A percentile compares a stretch with the other conserved stretches of the same genome.
These are phyloP conservation scores for Rhamphomyia laevipes DNA, from an alignment of 2,888 invertebrate genomes.

Conservation along the genomic window DNA sequence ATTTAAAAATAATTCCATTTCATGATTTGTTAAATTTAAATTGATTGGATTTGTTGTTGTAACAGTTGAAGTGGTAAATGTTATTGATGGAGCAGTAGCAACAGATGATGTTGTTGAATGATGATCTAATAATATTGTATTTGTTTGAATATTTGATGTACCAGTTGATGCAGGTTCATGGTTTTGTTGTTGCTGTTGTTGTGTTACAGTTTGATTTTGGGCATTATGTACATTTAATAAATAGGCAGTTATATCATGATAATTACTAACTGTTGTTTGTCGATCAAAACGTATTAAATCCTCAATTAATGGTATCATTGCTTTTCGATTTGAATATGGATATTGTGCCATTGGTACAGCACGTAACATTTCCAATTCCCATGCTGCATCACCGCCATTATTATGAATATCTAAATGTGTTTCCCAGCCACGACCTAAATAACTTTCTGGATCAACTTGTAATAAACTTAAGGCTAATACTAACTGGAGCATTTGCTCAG, in stretches of 20 bases:
- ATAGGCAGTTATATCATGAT: constrained; percentile 46
- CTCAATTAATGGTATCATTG: constrained; percentile 37
- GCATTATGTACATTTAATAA: constrained; percentile 44
- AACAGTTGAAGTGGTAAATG: constrained; percentile 26
- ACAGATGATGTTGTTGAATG: not conserved
- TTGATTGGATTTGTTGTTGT: constrained; percentile 13
- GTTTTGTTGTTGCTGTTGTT: constrained; percentile 1
- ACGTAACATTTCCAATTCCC: constrained; percentile 36
- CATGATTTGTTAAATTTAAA: constrained; percentile 15
- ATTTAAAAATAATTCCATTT: constrained; percentile 30
- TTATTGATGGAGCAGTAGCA: constrained; percentile 17
- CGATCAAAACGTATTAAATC: constrained; percentile 47
- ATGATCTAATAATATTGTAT: constrained; percentile 7
- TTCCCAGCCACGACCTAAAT: constrained; percentile 46
- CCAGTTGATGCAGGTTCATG: constrained; percentile 1
- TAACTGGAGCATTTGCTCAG: constrained; percentile 69
- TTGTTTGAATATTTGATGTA: not conserved
- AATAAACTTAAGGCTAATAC: constrained; percentile 70
- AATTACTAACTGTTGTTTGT: constrained; percentile 41
- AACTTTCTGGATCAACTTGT: constrained; percentile 61
- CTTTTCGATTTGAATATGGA: constrained; percentile 35
- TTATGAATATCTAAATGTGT: constrained; percentile 30
- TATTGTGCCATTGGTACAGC: constrained; percentile 33
- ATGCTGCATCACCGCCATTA: constrained; percentile 32
- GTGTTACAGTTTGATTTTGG: constrained; percentile 24